Evolutionary conservation across 2,797 vertebrate species (phyloP), one percentile per base, ranked within the genome.

Genomic region (Protosalanx chinensis): DNA sequence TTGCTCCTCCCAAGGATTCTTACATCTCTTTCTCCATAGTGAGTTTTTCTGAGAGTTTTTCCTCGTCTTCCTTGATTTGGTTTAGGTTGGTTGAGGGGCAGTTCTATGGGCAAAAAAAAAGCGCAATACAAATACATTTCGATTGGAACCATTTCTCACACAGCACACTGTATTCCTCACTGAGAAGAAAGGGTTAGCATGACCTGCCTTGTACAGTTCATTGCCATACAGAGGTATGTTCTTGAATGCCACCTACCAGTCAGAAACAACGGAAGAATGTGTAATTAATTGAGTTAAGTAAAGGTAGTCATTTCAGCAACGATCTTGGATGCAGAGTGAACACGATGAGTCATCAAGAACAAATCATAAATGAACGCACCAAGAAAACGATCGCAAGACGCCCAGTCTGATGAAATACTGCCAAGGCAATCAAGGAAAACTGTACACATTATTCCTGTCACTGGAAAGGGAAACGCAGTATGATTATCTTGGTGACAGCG

Each of bases 351-450:
- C 69, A 78, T 76, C 57, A 70, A 77, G 71, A 35, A 70, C 63
- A 78, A 79, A 77, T 66, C 71, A 66, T 72, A 74, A 79, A 84
- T 75, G 65, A 56, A 76, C 71, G 69, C 71, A 71, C 70, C 68
- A 29, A 64, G 59, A 65, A 72, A 46, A 64, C 46, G 74, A 73
- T 73, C 70, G 68, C 37, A 73, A 59, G 35, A 41, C 23, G 27
- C 58, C 51, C 62, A 64, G 18, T 33, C 35, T 46, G 64, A 67
- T 67, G 41, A 46, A 46, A 46, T 46, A 46, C 41, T 46, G 41
- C 41, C 10, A 46, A 46, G 56, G 46, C 74, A 6, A 46, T 60
- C 72, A 29, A 37, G 16, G 41, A 32, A 23, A 71, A 63, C 53
- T 74, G 73, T 58, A 1, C 8, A 6, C 71, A 64, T 72, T 66